Evolutionary conservation across 2,113 vertebrate genomes (phyloP).

Genomic region (Pachyramphus minor): DNA sequence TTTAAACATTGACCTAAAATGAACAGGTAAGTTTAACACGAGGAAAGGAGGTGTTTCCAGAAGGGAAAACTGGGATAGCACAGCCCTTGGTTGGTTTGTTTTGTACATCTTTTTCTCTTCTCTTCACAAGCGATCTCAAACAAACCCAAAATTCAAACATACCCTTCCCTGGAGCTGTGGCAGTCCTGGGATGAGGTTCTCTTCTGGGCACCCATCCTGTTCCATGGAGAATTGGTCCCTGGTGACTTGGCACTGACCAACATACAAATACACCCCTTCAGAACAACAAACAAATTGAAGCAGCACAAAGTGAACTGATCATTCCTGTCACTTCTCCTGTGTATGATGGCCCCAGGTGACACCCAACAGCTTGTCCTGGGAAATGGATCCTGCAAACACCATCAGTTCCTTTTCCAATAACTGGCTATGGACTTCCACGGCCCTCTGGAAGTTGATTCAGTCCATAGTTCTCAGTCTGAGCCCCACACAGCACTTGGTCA

Average conservation of each 20-base stretch:
- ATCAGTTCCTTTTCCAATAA: neutral
- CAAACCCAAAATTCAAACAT: neutral
- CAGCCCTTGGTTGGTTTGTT: slow-evolving; percentile 60
- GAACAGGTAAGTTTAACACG: slow-evolving; percentile 52
- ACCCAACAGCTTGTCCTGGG: neutral
- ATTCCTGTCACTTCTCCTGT: neutral
- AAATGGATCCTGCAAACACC: neutral
- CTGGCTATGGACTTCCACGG: neutral
- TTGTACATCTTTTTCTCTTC: neutral
- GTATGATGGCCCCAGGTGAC: neutral
- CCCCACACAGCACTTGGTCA: neutral
- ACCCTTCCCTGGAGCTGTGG: slow-evolving; percentile 58
- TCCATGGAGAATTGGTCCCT: slow-evolving; percentile 75
- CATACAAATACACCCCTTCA: neutral
- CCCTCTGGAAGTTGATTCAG: neutral
- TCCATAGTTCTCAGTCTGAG: neutral
- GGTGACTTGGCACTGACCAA: slow-evolving; percentile 65
- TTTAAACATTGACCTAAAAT: slow-evolving; percentile 74
- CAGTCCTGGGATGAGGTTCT: slow-evolving; percentile 60
- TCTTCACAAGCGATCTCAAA: slow-evolving; percentile 19
- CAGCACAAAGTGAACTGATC: slow-evolving; percentile 26
- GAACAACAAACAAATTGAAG: neutral
- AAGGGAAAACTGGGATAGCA: slow-evolving; percentile 63
- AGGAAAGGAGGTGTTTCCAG: slow-evolving; percentile 51
- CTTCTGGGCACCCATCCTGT: slow-evolving; percentile 59